Conservation (phyloP, 1,140 invertebrate species). For the Dolichoris vasculosae region DNA sequence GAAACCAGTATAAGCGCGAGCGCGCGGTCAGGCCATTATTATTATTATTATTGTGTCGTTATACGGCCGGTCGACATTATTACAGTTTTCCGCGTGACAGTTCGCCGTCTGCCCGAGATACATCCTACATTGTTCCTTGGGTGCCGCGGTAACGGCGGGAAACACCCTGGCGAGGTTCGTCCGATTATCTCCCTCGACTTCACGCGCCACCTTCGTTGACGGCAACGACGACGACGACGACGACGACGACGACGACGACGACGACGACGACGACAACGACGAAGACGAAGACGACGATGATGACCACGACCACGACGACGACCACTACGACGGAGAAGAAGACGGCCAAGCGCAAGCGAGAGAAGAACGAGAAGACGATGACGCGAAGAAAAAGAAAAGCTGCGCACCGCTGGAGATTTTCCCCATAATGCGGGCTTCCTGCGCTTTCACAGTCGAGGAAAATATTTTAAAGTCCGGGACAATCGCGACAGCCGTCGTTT, state of each 20-base stretch:
- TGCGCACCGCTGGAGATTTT: constrained; percentile 49
- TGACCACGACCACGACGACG: constrained; percentile 4
- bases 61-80: constrained; percentile 14
- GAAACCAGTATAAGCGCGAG: constrained; percentile 59
- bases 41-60: constrained; percentile 35
- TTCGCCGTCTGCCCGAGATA: not conserved
- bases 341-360: too few relatives aligned
- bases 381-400: too few relatives aligned
- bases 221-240: constrained; percentile 3
- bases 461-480: constrained; percentile 56
- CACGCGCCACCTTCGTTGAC: too few relatives aligned
- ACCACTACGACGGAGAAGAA: constrained; percentile 37
- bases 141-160: constrained; percentile 27
- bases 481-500: not conserved
- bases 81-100: constrained; percentile 29
- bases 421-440: constrained; percentile 52
- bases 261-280: too few relatives aligned
- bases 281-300: too few relatives aligned
- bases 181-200: constrained; percentile 7
- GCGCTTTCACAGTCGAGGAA: constrained; percentile 40
- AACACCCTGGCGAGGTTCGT: constrained; percentile 48
- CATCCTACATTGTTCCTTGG: not conserved
- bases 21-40: constrained; percentile 37
- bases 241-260: constrained; percentile 35
- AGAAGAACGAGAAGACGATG: too few relatives aligned